Evolutionary conservation across 1,140 invertebrate species (phyloP).

Genomic region (Anagrus nilaparvatae): DNA sequence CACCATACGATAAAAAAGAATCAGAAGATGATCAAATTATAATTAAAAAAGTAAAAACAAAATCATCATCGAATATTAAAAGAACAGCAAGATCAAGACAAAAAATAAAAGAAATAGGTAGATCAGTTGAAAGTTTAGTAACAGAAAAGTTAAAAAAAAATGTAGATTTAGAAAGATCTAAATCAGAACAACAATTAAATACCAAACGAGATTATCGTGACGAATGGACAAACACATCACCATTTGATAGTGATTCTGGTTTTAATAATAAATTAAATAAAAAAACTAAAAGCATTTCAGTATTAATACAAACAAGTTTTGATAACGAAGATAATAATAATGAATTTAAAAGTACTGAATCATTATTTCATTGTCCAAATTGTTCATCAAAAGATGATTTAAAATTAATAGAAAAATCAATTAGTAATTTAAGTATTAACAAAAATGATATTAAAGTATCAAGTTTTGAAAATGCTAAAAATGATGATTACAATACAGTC

Average conservation of each 20-base stretch:
- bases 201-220: conserved; percentile 20
- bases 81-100: conserved; percentile 30
- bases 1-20: conserved; percentile 8
- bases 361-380: conserved; percentile 6
- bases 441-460: conserved; percentile 28
- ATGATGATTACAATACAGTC: conserved; percentile 24
- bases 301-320: conserved; percentile 36
- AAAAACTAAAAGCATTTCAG: conserved; percentile 31
- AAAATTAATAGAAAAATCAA: conserved; percentile 2
- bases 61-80: conserved; percentile 20
- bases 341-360: conserved; percentile 14
- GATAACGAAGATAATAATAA: conserved; percentile 25
- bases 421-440: conserved; percentile 2
- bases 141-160: conserved; percentile 21
- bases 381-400: conserved; percentile 9
- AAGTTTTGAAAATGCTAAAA: conserved; percentile 27
- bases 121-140: conserved; percentile 30
- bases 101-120: conserved; percentile 29
- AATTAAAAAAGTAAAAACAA: neutral
- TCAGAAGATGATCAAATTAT: neutral
- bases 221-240: conserved; percentile 37
- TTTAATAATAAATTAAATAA: too few relatives aligned
- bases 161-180: conserved; percentile 31
- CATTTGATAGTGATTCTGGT: conserved; percentile 20
- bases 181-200: conserved; percentile 35